phyloP scores from a whole-genome alignment of 2,888 invertebrate genomes.

The Eustalomyia histrio region DNA sequence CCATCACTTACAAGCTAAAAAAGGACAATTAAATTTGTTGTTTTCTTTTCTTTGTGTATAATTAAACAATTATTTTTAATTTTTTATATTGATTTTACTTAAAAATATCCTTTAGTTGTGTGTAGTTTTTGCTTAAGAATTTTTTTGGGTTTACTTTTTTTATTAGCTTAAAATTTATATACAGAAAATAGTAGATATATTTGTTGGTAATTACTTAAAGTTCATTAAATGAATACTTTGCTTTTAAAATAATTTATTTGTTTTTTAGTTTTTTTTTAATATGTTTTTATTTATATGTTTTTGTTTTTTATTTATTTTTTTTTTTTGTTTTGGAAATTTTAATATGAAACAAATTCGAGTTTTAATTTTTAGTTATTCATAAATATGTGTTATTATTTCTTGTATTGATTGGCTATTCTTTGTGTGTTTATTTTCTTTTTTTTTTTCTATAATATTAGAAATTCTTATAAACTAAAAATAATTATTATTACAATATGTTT shows the following conservation, averaged over 20 bases:
- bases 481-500: slow-evolving; percentile 58
- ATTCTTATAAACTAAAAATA: slow-evolving; percentile 52
- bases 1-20: slow-evolving; percentile 45
- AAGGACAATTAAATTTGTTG: slow-evolving; percentile 15
- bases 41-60: slow-evolving; percentile 26
- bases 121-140: slow-evolving; percentile 29
- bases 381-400: slow-evolving; percentile 24
- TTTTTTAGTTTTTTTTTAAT: slow-evolving; percentile 23
- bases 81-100: slow-evolving; percentile 29
- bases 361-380: not conserved
- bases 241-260: slow-evolving; percentile 14
- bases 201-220: slow-evolving; percentile 2
- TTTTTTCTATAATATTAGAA: slow-evolving; percentile 21
- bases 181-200: slow-evolving; percentile 20
- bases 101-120: slow-evolving; percentile 32
- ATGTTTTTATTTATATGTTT: slow-evolving; percentile 33
- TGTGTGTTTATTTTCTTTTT: slow-evolving; percentile 11
- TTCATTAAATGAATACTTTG: slow-evolving; percentile 32
- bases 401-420: slow-evolving; percentile 40
- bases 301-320: not conserved
- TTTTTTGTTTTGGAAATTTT: not conserved
- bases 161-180: slow-evolving; percentile 33
- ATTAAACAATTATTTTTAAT: slow-evolving; percentile 36
- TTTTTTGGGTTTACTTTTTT: slow-evolving; percentile 14
- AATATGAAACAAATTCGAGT: slow-evolving; percentile 34